Evolutionary conservation across 1,140 invertebrate genomes (phyloP).

Genomic region (Chrysopa pallens): DNA sequence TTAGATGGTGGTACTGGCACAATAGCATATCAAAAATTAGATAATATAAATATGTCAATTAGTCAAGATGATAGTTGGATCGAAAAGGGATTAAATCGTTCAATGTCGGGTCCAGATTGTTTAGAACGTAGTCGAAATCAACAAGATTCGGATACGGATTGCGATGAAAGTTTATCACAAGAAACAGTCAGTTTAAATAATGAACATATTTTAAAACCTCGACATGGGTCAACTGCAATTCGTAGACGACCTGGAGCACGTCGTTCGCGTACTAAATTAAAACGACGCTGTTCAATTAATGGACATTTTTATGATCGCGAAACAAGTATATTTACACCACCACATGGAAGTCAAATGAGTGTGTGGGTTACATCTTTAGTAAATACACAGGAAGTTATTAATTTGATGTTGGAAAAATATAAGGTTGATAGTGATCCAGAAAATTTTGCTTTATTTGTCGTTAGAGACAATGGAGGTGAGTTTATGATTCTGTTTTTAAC

Average conservation of each 20-base stretch:
- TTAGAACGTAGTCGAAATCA: slow-evolving; percentile 23
- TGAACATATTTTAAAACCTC: not conserved
- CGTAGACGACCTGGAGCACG: slow-evolving; percentile 46
- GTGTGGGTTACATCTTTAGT: slow-evolving; percentile 72
- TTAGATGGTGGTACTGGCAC: not conserved
- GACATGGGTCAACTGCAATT: slow-evolving; percentile 43
- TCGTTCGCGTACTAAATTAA: slow-evolving; percentile 46
- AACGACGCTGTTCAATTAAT: slow-evolving; percentile 69
- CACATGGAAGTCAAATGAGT: slow-evolving; percentile 67
- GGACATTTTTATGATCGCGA: slow-evolving; percentile 78
- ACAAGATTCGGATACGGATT: slow-evolving; percentile 15
- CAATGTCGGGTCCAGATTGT: slow-evolving; percentile 50
- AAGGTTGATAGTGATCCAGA: slow-evolving; percentile 62
- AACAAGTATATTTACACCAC: slow-evolving; percentile 74
- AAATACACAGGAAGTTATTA: slow-evolving; percentile 65
- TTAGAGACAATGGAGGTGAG: slow-evolving; percentile 65
- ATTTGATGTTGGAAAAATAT: slow-evolving; percentile 72
- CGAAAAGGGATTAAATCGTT: slow-evolving; percentile 37
- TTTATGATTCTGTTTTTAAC: slow-evolving; percentile 3
- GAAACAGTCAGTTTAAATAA: not conserved
- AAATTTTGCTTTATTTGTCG: slow-evolving; percentile 66
- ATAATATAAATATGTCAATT: slow-evolving; percentile 21
- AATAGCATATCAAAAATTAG: slow-evolving; percentile 19
- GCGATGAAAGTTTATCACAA: slow-evolving; percentile 1
- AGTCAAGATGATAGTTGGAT: slow-evolving; percentile 28